Percentiles rank a stretch among this genome's conserved stretches.
Evolutionary conservation across 1,140 invertebrate genomes (phyloP).

Genomic region (Panagrolaimus sp.): DNA sequence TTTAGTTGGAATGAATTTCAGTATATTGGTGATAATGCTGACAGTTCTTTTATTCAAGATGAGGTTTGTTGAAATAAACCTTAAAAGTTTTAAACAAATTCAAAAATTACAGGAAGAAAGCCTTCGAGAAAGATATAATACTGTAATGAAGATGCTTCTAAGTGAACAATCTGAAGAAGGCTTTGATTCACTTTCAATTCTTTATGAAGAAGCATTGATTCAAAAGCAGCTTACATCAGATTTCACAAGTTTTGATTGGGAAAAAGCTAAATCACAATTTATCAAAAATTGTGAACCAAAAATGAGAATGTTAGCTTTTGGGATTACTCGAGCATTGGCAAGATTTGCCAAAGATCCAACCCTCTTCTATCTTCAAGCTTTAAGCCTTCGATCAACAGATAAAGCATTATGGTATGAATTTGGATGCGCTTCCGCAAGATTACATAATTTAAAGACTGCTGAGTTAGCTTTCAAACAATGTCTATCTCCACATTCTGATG

Average conservation of each 20-base stretch:
- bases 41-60: constrained; percentile 4
- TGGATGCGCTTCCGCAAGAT: not conserved
- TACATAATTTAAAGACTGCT: not conserved
- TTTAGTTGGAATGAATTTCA: constrained; percentile 11
- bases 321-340: not conserved
- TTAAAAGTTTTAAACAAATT: not conserved
- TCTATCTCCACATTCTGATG: not conserved
- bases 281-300: not conserved
- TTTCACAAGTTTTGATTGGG: not conserved
- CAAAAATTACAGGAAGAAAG: not conserved
- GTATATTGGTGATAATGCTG: constrained; percentile 1
- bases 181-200: not conserved
- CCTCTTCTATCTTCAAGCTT: not conserved
- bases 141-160: not conserved
- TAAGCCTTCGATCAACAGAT: not conserved
- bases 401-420: constrained; percentile 13
- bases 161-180: not conserved
- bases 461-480: not conserved
- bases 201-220: not conserved
- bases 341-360: not conserved
- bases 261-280: not conserved
- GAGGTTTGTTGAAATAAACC: not conserved
- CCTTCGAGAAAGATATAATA: not conserved
- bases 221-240: not conserved
- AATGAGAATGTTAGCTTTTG: not conserved